Evolutionary conservation across 2,888 invertebrate species (phyloP), one percentile per base, ranked within the genome.

Genomic region (Tenthredo notha): DNA sequence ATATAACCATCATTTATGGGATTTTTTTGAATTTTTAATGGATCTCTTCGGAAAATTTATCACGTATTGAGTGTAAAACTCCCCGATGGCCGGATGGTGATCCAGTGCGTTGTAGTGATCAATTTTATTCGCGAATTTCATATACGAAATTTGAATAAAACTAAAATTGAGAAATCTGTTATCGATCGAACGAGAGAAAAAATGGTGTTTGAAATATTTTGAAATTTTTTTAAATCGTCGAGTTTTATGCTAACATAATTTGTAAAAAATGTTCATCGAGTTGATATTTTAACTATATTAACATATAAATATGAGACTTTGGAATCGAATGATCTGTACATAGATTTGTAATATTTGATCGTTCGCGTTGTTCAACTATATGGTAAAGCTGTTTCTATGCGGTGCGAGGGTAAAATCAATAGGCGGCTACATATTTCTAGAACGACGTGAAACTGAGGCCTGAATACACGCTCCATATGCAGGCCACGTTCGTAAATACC

Each of bases 401-500:
- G 54, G 77, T 77, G 33, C 77, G 29, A 50, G 15, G 54, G 47
- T 77, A 77, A 77, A 77, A 77, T 77, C 77, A 77, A 77, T 77
- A 77, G 77, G 29, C 47, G 77, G 77, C 77, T 77, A 80, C 80
- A 80, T 50, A 61, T 61, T 80, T 80, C 58, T 58, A 80, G 80
- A 80, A 40, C 80, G 37, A 77, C 58, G 80, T 37, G 80, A 80
- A 61, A 80, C 58, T 25, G 80, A 80, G 80, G 78, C 37, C n/a
- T 58, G 78, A 78, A 58, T 58, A 58, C 33, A 37, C 25, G 80
- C 61, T 40, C 37, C 74, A 21, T 43, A 80, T 58, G 58, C 80
- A 61, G 61, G 50, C 80, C 80, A 80, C 58, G 58, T 80, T 80
- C 37, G 80, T 80, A 80, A 80, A 80, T 61, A 80, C 61, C 80